phyloP scores from a whole-genome alignment of 1,140 invertebrate species.

The Planococcus citri region DNA sequence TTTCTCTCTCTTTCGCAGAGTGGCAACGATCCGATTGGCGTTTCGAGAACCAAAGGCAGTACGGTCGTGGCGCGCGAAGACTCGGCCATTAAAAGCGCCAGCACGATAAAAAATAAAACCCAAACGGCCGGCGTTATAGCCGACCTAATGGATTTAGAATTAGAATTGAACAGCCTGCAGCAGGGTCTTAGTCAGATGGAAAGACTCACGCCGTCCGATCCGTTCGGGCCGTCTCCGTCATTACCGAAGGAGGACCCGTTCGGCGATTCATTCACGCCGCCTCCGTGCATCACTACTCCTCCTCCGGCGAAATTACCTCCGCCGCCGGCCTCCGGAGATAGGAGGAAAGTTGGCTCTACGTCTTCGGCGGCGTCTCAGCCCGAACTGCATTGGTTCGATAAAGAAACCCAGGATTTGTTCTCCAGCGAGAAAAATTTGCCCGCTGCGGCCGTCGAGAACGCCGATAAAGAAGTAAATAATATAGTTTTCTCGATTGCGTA shows the following conservation, averaged over 20 bases:
- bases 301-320: slow-evolving; percentile 33
- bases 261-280: slow-evolving; percentile 61
- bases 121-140: slow-evolving; percentile 39
- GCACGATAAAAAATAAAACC: slow-evolving; percentile 21
- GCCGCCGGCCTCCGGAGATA: slow-evolving; percentile 30
- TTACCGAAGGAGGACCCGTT: slow-evolving; percentile 53
- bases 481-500: neutral
- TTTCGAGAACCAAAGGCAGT: slow-evolving; percentile 18
- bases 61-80: slow-evolving; percentile 10
- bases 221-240: slow-evolving; percentile 35
- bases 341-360: slow-evolving; percentile 29
- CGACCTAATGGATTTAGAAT: slow-evolving; percentile 83
- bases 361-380: slow-evolving; percentile 18
- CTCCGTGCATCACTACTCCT: slow-evolving; percentile 33
- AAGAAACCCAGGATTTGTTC: slow-evolving; percentile 39
- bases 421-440: neutral
- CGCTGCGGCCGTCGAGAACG: neutral
- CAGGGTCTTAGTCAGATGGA: slow-evolving; percentile 78
- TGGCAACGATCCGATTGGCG: slow-evolving; percentile 13
- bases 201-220: slow-evolving; percentile 62
- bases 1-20: no score
- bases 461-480: slow-evolving; percentile 10
- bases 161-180: slow-evolving; percentile 79
- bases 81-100: neutral
- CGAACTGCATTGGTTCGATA: slow-evolving; percentile 38